Base-by-base conservation (phyloP, 1,140 invertebrate genomes). In the Drosophila lacertosa region DNA sequence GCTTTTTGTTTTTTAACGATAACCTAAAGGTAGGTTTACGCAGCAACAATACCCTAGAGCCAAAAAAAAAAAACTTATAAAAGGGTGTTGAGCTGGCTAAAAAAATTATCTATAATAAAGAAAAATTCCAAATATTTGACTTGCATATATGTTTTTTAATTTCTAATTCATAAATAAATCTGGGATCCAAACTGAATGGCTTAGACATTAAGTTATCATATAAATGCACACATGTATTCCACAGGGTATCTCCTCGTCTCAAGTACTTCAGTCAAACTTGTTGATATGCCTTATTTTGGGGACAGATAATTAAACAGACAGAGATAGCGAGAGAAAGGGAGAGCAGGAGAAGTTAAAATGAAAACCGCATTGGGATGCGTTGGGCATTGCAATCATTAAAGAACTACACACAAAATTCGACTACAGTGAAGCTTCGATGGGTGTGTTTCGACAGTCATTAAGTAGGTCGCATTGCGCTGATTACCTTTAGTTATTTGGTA, bases 381-480 rank as follows among this genome's bases (percentile, higher is more conserved):
- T 16, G 55, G 54, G 66, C 55, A 29, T 80, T 42, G 55, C 20
- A 50, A 73, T 69, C 55, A 47, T 59, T 73, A 55, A 64, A 64
- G 63, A 78, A 58, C 45, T 60, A 69, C 69, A 58, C 20, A 35
- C 44, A 24, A 66, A 58, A 58, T 39, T 45, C 66, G n/a, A 66
- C 16, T 60, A 75, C 72, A 84, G 80, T 83, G 24, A 42, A 74
- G 74, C 65, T 39, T 77, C 50, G 53, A 0, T 50, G 35, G 26
- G 35, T 33, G 60, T 29, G 13, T 18, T 26, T 20, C 24, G 58
- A 57, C 20, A 44, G 18, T 24, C 51, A 16, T 1, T 13, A 48
- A 33, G 6, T 48, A 33, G 66, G 66, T 55, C 59, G 15, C 4
- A 53, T 3, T 40, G 42, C 24, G 32, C 9, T 48, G 22, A 35